Base-by-base conservation (phyloP, 2,888 invertebrate genomes). In the Eudemis profundana region DNA sequence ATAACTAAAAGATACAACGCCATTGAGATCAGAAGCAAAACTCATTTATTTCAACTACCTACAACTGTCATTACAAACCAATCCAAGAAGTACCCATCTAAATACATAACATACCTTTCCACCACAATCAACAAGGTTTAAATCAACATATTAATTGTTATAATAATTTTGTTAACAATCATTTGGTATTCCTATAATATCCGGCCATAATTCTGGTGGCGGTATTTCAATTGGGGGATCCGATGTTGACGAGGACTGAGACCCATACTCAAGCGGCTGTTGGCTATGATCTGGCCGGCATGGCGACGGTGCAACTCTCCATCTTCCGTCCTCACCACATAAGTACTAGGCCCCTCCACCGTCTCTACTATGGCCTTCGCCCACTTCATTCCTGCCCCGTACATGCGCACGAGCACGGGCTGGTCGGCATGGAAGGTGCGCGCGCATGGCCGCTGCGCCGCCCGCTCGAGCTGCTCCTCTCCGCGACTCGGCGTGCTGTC, bases 251-350 rank as follows among this genome's bases (percentile, higher is more conserved):
- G 29, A 49, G 27, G 49, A 49, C 15, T 49, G 49, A 49, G 27
- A 49, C 7, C 15, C 14, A 49, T 27, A 49, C 8, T 29, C 14
- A 12, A 4, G 21, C 12, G 46, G 21, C 19, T 46, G 46, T 46
- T 21, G 46, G 42, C 27, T 14, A 56, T 5, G 15, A 56, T 29
- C 14, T 56, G 42, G 17, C 44, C 56, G 8, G 56, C 42, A 17
- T 56, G 42, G 5, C 56, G 56, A 27, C 29, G 56, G 17, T 56
- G 56, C 12, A 56, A 17, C 42, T 56, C 56, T 29, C 56, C 29
- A 44, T 56, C 42, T 56, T 56, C 51, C 51, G 36, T 51, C 23
- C 56, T 56, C 42, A 44, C 42, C 42, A 42, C 15, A 29, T 56
- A 56, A 42, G 42, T 56, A 10, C 27, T 56, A 4, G 56, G 54